phyloP scores from a whole-genome alignment of 1,140 invertebrate species.

The Orchesella cincta region DNA sequence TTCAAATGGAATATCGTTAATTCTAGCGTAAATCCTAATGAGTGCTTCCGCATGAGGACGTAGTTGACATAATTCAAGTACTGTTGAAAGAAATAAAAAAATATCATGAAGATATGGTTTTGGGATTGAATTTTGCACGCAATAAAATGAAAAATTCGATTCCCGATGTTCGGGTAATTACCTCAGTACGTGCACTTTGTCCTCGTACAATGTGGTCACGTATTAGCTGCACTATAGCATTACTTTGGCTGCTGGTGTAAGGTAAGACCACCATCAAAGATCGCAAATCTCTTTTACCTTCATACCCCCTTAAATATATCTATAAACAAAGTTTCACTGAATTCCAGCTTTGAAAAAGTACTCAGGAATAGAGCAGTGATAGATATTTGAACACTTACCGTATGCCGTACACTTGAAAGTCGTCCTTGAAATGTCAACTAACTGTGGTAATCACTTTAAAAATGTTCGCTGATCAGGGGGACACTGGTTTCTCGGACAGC shows the following conservation, averaged over 20 bases:
- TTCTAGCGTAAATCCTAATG: slow-evolving; percentile 43
- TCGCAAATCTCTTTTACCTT: slow-evolving; percentile 13
- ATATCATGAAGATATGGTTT: background rate
- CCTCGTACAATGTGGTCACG: background rate
- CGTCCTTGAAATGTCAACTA: slow-evolving; percentile 38
- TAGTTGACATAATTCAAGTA: slow-evolving; percentile 42
- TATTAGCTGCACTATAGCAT: background rate
- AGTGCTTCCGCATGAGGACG: slow-evolving; percentile 43
- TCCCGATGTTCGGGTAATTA: background rate
- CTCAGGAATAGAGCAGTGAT: no score
- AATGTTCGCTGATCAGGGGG: slow-evolving; percentile 27
- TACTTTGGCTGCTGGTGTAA: slow-evolving; percentile 20
- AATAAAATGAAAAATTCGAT: background rate
- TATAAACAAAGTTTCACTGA: slow-evolving; percentile 23
- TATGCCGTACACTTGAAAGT: background rate
- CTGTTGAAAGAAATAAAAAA: slow-evolving; percentile 34
- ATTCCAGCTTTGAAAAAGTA: slow-evolving; percentile 1
- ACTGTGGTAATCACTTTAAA: slow-evolving; percentile 10
- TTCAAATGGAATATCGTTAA: slow-evolving; percentile 36
- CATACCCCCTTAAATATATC: slow-evolving; percentile 33
- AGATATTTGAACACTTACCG: background rate
- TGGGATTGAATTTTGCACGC: background rate
- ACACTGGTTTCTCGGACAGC: background rate
- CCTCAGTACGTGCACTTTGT: background rate
- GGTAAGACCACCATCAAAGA: slow-evolving; percentile 39